A percentile compares a stretch with the other conserved stretches of the same genome.
These are phyloP conservation scores for Phyllopteryx taeniolatus DNA, from an alignment of 2,113 vertebrate species.

Conservation along the genomic window DNA sequence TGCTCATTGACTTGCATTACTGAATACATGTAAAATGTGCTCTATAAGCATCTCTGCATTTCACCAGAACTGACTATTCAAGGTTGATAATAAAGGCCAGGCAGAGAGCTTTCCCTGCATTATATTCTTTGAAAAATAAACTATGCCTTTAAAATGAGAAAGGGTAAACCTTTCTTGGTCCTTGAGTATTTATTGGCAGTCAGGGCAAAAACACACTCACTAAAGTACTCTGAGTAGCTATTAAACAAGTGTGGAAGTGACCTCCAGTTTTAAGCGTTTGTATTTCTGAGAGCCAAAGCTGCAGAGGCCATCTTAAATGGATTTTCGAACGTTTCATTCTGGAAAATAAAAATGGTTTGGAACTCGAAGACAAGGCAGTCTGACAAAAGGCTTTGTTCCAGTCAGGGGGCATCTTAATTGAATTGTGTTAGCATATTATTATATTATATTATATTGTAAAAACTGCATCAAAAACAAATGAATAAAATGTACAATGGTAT, in stretches of 20 bases:
- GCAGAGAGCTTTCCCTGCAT: conserved; percentile 4
- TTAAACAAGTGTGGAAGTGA: conserved; percentile 67
- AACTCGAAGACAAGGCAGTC: conserved; percentile 31
- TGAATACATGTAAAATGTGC: neutral
- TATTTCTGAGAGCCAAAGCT: conserved; percentile 56
- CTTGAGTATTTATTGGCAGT: conserved; percentile 67
- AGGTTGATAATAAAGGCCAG: neutral
- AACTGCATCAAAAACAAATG: neutral
- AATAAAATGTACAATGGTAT: neutral
- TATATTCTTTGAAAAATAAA: conserved; percentile 16
- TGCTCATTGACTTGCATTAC: neutral
- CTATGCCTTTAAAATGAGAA: conserved; percentile 41
- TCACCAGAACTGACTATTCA: neutral
- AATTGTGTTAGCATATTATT: neutral
- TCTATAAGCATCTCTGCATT: neutral
- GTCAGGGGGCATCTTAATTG: neutral
- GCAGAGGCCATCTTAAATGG: conserved; percentile 61
- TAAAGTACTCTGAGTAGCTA: conserved; percentile 60
- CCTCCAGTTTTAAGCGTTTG: conserved; percentile 56
- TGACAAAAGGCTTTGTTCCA: conserved; percentile 20
- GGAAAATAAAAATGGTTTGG: conserved; percentile 50
- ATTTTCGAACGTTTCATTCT: conserved; percentile 66
- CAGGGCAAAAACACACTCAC: conserved; percentile 63
- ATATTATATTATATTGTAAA: neutral
- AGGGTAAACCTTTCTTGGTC: conserved; percentile 36